These are phyloP conservation scores for Coreoperca whiteheadi DNA, from an alignment of 2,113 vertebrate species.

Conservation along the genomic window DNA sequence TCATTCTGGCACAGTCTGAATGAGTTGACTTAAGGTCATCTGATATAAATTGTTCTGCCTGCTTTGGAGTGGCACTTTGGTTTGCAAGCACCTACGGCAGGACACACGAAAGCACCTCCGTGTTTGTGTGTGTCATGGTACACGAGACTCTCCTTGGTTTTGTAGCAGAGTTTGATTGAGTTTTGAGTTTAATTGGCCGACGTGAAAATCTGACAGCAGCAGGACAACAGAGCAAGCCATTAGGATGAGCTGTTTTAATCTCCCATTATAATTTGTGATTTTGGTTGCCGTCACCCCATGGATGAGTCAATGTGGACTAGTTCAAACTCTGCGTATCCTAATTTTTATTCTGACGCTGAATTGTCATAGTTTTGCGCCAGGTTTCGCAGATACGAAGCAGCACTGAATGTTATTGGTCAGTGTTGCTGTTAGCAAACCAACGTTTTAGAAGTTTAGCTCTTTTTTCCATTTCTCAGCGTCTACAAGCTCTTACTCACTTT, in stretches of 20 bases:
- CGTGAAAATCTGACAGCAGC: not conserved
- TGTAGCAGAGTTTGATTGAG: not conserved
- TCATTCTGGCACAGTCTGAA: not conserved
- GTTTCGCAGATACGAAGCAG: slow-evolving; percentile 5
- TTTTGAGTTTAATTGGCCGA: not conserved
- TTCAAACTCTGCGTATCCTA: slow-evolving; percentile 24
- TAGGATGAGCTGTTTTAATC: slow-evolving; percentile 9
- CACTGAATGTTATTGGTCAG: not conserved
- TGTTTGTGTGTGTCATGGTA: not conserved
- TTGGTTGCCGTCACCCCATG: not conserved
- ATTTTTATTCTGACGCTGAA: slow-evolving; percentile 39
- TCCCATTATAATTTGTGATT: slow-evolving; percentile 26
- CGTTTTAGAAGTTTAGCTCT: not conserved
- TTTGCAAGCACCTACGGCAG: not conserved
- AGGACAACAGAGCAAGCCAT: not conserved
- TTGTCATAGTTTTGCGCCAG: slow-evolving; percentile 23
- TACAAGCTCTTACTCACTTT: slow-evolving; percentile 14
- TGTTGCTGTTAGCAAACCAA: not conserved
- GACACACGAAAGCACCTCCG: not conserved
- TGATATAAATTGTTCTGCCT: not conserved
- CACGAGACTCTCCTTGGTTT: too few species aligned
- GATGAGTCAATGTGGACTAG: slow-evolving; percentile 36
- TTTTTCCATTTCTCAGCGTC: not conserved
- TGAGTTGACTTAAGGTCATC: too few species aligned
- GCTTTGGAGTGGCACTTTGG: not conserved